Base-by-base conservation (phyloP, 2,797 vertebrate genomes). In the Peromyscus melanophrys region DNA sequence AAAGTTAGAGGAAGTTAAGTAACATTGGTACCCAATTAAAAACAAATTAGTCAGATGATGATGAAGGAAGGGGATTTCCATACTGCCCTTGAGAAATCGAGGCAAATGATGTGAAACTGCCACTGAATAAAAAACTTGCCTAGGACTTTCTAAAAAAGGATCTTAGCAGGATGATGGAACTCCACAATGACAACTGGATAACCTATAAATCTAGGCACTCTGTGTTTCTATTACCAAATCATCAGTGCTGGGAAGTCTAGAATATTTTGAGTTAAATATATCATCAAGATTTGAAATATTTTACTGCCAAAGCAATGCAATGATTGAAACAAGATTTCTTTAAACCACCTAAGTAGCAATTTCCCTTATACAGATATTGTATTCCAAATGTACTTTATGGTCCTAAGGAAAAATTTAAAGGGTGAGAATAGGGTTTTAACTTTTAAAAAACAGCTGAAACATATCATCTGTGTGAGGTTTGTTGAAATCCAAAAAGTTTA, bases 61-160 rank as follows among this genome's bases (percentile, higher is more conserved):
- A 96, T 97, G 80, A 96, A 98, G 97, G 82, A 96, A 98, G 97
- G 88, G 96, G 71, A 90, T 96, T 98, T 97, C 90, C 89, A 0
- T 84, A 34, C 7, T 95, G 43, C 19, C 69, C 92, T 76, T 96
- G 40, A 96, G 93, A 97, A 95, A 29, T 80, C 90, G 55, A 92
- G 84, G 96, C 97, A 98, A 98, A 97, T 8, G 95, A 12, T 43
- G 95, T 90, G 93, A 96, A 97, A 95, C 90, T 95, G n/a, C 67
- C 31, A 87, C 21, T 93, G 31, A 81, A 95, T 90, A 82, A 4
- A 3, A 91, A 92, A 82, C 21, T 69, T 52, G n/a, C 67, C 77
- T 90, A 46, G 4, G 63, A 12, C 29, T 85, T 95, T 90, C 75
- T 37, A 95, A 96, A n/a, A 29, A 49, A 49, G 92, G 25, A 59